Conservation (phyloP, 2,797 vertebrate genomes). For the Heteromormyrus szaboi region DNA sequence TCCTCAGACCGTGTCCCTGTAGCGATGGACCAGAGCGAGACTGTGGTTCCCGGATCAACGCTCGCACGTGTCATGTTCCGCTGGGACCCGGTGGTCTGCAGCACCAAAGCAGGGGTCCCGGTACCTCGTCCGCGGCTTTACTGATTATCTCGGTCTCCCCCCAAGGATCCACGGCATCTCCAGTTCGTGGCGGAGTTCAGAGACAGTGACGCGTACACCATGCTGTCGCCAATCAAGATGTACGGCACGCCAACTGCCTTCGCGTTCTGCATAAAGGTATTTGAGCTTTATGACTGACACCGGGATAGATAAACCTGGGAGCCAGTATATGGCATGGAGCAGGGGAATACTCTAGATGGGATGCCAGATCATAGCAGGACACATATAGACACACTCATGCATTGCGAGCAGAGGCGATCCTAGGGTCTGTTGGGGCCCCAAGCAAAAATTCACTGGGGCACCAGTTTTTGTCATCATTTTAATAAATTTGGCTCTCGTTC, state of each 20-base stretch:
- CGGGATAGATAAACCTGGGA: background rate
- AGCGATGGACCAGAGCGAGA: background rate
- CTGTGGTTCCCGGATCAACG: background rate
- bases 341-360: background rate
- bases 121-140: background rate
- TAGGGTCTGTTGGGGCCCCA: too few species aligned
- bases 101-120: background rate
- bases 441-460: too few species aligned
- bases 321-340: background rate
- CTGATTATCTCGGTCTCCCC: background rate
- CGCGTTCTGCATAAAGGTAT: conserved; percentile 94
- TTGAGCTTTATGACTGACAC: conserved; percentile 20
- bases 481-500: too few species aligned
- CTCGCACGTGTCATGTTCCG: background rate
- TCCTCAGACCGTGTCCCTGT: background rate
- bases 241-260: conserved; percentile 81
- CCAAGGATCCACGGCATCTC: conserved; percentile 90
- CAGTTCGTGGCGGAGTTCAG: conserved; percentile 92
- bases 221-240: conserved; percentile 78
- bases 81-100: background rate
- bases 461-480: too few species aligned
- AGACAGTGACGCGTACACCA: conserved; percentile 81
- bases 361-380: background rate
- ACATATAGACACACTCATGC: background rate
- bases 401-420: background rate